These are phyloP conservation scores for Rapana venosa DNA, from an alignment of 2,888 invertebrate genomes.

Conservation along the genomic window DNA sequence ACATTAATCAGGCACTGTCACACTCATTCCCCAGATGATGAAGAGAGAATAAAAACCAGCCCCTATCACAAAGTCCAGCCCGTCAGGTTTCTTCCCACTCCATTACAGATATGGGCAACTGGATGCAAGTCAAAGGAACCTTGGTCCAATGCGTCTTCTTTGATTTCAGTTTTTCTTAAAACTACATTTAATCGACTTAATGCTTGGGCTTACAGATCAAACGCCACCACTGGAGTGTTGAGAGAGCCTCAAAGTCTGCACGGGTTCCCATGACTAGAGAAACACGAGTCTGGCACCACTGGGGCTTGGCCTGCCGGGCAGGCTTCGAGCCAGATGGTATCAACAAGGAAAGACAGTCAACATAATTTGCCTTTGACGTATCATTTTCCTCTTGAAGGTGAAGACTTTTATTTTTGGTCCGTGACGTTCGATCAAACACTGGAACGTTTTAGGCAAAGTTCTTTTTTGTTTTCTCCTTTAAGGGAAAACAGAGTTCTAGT, in stretches of 20 bases:
- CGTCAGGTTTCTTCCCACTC: neutral
- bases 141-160: constrained; percentile 21
- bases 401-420: too few relatives aligned
- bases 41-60: neutral
- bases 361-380: too few relatives aligned
- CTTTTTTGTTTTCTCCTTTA: too few relatives aligned
- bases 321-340: too few relatives aligned
- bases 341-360: too few relatives aligned
- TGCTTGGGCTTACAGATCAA: constrained; percentile 8
- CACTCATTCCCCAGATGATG: neutral
- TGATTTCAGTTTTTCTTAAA: constrained; percentile 12
- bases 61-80: neutral
- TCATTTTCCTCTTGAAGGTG: too few relatives aligned
- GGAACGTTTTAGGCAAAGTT: too few relatives aligned
- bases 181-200: constrained; percentile 29
- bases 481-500: too few relatives aligned
- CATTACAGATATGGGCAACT: constrained; percentile 2
- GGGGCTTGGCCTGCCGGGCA: too few relatives aligned
- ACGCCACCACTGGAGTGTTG: neutral
- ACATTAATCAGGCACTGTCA: neutral
- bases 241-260: neutral
- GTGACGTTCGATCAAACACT: too few relatives aligned
- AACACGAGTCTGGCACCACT: too few relatives aligned
- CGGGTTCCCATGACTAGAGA: too few relatives aligned
- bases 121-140: neutral